Evolutionary conservation across 2,888 invertebrate genomes (phyloP).

Genomic region (Laspeyria flexula): DNA sequence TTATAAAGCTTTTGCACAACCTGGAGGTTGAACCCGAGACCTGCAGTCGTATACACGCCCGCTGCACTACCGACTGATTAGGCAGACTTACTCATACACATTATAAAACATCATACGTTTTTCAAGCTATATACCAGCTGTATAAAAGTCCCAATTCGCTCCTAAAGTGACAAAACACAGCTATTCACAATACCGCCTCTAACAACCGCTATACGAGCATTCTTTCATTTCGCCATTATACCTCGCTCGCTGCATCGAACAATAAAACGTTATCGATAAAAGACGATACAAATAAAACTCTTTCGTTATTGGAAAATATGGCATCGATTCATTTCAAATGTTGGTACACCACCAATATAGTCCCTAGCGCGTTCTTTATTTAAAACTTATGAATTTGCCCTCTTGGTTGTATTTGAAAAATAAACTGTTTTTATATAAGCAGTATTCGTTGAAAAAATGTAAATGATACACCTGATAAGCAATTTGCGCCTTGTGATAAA

Average conservation of each 20-base stretch:
- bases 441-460: too few species aligned
- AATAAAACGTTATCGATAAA: conserved; percentile 65
- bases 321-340: conserved; percentile 42
- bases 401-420: background rate
- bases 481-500: too few species aligned
- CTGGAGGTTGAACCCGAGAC: too few species aligned
- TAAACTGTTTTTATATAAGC: too few species aligned
- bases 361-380: background rate
- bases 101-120: background rate
- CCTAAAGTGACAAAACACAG: conserved; percentile 24
- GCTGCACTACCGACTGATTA: too few species aligned
- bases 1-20: too few species aligned
- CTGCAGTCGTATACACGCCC: too few species aligned
- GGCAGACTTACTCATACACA: too few species aligned
- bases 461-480: too few species aligned
- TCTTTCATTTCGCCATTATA: conserved; percentile 36
- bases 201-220: conserved; percentile 24
- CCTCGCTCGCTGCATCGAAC: conserved; percentile 31
- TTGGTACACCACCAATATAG: background rate
- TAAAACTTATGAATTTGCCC: background rate
- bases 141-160: conserved; percentile 10
- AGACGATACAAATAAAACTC: conserved; percentile 58
- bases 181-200: conserved; percentile 19
- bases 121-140: background rate
- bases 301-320: conserved; percentile 46